Evolutionary conservation across 2,888 invertebrate species (phyloP).

Genomic region (Cetonia aurata): DNA sequence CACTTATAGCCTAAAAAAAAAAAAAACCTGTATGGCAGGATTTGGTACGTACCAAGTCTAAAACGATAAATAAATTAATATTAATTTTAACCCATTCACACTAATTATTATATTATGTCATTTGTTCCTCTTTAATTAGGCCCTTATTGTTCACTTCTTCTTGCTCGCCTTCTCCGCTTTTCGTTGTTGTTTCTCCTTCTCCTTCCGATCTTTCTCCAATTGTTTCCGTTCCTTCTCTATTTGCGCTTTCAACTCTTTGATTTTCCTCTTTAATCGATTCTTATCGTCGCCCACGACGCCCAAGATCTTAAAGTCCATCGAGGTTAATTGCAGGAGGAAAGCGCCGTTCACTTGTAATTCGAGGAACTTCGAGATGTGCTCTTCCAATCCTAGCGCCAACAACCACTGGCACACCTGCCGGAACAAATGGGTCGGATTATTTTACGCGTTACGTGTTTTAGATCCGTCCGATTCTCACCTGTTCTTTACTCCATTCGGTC

Average conservation of each 20-base stretch:
- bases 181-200: slow-evolving; percentile 85
- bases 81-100: slow-evolving; percentile 29
- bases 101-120: slow-evolving; percentile 16
- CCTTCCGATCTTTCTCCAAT: slow-evolving; percentile 87
- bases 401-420: slow-evolving; percentile 96
- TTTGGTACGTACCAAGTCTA: slow-evolving; percentile 51
- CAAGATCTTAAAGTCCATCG: slow-evolving; percentile 90
- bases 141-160: slow-evolving; percentile 70
- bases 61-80: slow-evolving; percentile 14
- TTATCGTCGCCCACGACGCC: slow-evolving; percentile 86
- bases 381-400: slow-evolving; percentile 83
- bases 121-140: slow-evolving; percentile 29
- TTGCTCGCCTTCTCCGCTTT: slow-evolving; percentile 82
- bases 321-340: slow-evolving; percentile 88
- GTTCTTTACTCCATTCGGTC: slow-evolving; percentile 83
- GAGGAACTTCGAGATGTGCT: slow-evolving; percentile 88
- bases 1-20: slow-evolving; percentile 47
- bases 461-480: slow-evolving; percentile 67
- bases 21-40: slow-evolving; percentile 57
- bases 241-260: slow-evolving; percentile 85
- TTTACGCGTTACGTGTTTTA: slow-evolving; percentile 1
- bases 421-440: neutral
- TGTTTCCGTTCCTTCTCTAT: slow-evolving; percentile 79
- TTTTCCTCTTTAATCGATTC: slow-evolving; percentile 84
- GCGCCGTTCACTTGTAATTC: slow-evolving; percentile 91